These are phyloP conservation scores for Eurystomus glaucurus DNA, from an alignment of 2,797 vertebrate species.

Conservation along the genomic window DNA sequence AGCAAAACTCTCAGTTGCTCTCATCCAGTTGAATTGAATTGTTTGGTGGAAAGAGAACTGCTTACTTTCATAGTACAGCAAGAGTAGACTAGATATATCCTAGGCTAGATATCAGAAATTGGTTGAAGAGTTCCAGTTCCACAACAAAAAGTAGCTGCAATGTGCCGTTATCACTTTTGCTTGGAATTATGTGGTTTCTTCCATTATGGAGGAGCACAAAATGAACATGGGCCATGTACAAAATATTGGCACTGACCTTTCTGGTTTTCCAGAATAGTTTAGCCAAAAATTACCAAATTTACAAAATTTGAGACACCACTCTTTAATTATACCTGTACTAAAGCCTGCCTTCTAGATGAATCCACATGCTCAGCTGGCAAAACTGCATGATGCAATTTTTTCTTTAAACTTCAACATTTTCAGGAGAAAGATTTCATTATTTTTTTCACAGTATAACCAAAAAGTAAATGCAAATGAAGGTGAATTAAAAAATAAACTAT, in stretches of 20 bases:
- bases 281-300: background rate
- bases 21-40: background rate
- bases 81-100: background rate
- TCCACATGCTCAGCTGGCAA: background rate
- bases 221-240: background rate
- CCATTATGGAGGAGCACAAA: background rate
- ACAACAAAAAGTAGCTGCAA: background rate
- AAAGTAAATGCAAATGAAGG: background rate
- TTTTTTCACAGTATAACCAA: background rate
- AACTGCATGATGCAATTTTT: background rate
- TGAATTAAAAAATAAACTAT: background rate
- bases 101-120: background rate
- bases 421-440: background rate
- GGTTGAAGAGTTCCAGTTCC: background rate
- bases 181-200: background rate
- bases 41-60: background rate
- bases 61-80: background rate
- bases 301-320: background rate
- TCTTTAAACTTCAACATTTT: background rate
- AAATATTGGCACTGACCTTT: background rate
- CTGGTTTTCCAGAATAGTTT: background rate
- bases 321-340: background rate
- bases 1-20: background rate
- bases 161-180: background rate
- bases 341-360: background rate